phyloP scores from a whole-genome alignment of 2,797 vertebrate species.

The Micrastur ruficollis region DNA sequence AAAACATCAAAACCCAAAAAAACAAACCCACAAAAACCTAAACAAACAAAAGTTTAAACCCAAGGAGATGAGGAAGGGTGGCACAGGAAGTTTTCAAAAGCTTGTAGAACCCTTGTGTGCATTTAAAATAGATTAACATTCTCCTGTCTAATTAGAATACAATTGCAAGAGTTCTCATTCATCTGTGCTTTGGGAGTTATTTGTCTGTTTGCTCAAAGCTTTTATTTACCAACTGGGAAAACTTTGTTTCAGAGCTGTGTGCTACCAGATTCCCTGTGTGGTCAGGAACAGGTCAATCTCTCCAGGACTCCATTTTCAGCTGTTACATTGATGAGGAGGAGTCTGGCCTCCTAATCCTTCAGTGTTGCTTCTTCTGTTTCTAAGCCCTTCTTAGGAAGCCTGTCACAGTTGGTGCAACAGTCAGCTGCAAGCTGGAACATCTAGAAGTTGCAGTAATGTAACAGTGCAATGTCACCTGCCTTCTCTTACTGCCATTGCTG shows the following conservation, averaged over 20 bases:
- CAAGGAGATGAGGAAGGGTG: neutral
- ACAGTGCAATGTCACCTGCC: neutral
- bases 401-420: neutral
- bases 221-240: neutral
- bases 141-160: conserved; percentile 12
- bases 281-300: neutral
- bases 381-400: neutral
- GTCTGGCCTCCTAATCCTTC: neutral
- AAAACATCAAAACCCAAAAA: neutral
- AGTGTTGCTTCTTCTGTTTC: neutral
- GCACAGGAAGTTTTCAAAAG: conserved; percentile 15
- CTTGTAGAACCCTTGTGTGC: neutral
- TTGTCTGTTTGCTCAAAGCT: neutral
- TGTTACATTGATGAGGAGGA: neutral
- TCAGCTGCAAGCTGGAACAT: neutral
- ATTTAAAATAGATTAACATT: neutral
- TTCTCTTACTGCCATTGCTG: neutral
- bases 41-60: neutral
- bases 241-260: neutral
- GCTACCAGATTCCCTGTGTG: neutral
- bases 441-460: neutral
- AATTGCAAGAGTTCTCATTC: neutral
- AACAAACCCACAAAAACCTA: neutral
- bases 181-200: neutral
- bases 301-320: neutral